These are phyloP conservation scores for Papilio glaucus DNA, from an alignment of 1,140 invertebrate genomes.

Conservation along the genomic window DNA sequence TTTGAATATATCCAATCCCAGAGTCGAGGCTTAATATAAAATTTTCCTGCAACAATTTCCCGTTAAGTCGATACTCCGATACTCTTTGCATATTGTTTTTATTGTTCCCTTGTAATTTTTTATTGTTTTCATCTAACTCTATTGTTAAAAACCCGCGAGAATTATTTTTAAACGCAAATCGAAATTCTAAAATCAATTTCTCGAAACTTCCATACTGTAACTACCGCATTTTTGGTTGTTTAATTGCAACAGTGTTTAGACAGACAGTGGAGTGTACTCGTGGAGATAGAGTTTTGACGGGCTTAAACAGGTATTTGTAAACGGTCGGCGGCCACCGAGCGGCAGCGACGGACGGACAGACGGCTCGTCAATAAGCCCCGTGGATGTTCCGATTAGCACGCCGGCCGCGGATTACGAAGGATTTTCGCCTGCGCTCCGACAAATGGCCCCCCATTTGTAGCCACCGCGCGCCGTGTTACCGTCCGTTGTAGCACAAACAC, in stretches of 20 bases:
- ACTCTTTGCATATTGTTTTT: too few relatives aligned
- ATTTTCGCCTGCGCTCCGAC: constrained; percentile 77
- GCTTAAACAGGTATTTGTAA: constrained; percentile 32
- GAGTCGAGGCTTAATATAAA: too few relatives aligned
- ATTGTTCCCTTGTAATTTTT: too few relatives aligned
- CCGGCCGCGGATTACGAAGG: constrained; percentile 74
- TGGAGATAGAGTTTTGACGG: constrained; percentile 26
- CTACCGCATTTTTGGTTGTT: background rate
- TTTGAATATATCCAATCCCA: too few relatives aligned
- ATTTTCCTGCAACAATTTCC: too few relatives aligned
- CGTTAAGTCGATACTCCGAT: too few relatives aligned
- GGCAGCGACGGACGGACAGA: constrained; percentile 24
- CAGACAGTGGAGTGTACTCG: background rate
- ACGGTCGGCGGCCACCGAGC: constrained; percentile 11
- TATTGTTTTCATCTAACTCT: too few relatives aligned
- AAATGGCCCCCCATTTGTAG: constrained; percentile 79
- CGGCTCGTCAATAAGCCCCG: constrained; percentile 59
- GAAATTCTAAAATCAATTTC: background rate
- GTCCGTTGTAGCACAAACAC: constrained; percentile 5
- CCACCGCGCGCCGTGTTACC: constrained; percentile 46
- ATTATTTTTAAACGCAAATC: background rate
- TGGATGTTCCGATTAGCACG: constrained; percentile 79
- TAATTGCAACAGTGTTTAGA: background rate
- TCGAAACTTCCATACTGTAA: background rate
- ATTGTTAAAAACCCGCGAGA: background rate